A percentile compares a stretch with the other conserved stretches of the same genome.
Evolutionary conservation across 2,113 vertebrate species (phyloP).

Genomic region (Pan troglodytes): DNA sequence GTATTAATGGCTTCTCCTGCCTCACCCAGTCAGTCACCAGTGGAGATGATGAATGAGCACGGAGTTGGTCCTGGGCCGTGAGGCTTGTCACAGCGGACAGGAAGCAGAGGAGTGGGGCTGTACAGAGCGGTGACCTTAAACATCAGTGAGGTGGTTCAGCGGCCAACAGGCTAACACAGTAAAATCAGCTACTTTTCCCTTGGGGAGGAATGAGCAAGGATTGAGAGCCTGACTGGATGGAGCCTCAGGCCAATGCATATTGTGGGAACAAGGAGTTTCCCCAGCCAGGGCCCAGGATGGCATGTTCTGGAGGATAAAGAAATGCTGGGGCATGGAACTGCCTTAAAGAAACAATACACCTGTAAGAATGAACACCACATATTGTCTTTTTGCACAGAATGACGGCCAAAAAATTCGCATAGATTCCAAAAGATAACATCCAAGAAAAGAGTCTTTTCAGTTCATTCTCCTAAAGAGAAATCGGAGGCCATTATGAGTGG

Average conservation of each 20-base stretch:
- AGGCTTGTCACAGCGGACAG: not conserved
- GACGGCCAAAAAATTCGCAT: not conserved
- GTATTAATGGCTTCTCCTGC: not conserved
- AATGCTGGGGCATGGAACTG: not conserved
- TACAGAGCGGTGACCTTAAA: not conserved
- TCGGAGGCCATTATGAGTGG: not conserved
- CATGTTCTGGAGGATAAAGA: not conserved
- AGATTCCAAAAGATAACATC: not conserved
- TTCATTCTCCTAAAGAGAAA: not conserved
- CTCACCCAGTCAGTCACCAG: not conserved
- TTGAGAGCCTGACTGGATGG: not conserved
- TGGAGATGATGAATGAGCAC: not conserved
- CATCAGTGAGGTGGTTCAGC: not conserved
- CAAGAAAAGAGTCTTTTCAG: not conserved
- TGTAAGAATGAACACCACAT: not conserved
- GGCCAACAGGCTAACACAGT: no score
- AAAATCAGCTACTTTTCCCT: not conserved
- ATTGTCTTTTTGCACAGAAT: conserved; percentile 8
- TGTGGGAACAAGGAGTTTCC: not conserved
- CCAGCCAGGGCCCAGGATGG: no score
- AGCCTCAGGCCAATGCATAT: not conserved
- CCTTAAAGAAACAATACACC: not conserved
- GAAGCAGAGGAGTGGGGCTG: not conserved
- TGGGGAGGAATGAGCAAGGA: not conserved
- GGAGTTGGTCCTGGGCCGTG: not conserved